Percentiles rank a stretch among this genome's conserved stretches.
Conservation (phyloP, 2,888 invertebrate genomes). For the Stratiomys singularior region DNA sequence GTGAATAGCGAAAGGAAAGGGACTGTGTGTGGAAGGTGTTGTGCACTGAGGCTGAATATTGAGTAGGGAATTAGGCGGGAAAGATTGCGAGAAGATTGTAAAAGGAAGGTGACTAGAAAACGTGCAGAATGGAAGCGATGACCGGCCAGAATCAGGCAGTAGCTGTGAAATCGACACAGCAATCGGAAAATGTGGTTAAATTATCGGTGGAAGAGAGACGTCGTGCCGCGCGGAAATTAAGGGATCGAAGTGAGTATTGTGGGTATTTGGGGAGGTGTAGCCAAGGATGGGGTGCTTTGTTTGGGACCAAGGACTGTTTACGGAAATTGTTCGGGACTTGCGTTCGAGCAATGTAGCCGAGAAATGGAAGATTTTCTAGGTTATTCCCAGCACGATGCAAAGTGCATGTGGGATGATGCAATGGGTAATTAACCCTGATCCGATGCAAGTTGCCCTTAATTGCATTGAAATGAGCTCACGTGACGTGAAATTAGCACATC, state of each 20-base stretch:
- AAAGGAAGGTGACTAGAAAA: too few species aligned
- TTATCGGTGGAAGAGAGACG: slow-evolving; percentile 14
- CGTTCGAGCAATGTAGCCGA: too few species aligned
- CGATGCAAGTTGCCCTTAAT: not conserved
- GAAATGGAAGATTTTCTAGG: slow-evolving; percentile 9
- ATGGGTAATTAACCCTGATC: not conserved
- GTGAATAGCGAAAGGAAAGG: not conserved
- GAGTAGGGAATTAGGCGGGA: not conserved
- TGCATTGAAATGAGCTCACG: too few species aligned
- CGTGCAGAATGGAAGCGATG: not conserved
- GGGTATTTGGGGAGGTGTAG: not conserved
- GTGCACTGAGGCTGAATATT: not conserved
- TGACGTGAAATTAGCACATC: too few species aligned
- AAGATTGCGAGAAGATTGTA: not conserved
- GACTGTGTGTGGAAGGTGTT: not conserved
- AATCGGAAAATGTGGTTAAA: not conserved
- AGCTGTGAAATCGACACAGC: slow-evolving; percentile 19
- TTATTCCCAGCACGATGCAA: not conserved
- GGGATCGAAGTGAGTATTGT: slow-evolving; percentile 20
- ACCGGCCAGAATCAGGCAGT: not conserved
- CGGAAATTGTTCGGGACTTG: not conserved
- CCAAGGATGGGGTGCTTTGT: not conserved
- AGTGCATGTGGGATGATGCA: slow-evolving; percentile 25
- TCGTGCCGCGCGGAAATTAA: slow-evolving; percentile 22
- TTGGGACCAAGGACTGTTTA: not conserved